A percentile compares a stretch with the other conserved stretches of the same genome.
These are phyloP conservation scores for Catagonus wagneri DNA, from an alignment of 2,113 vertebrate genomes.

Conservation along the genomic window DNA sequence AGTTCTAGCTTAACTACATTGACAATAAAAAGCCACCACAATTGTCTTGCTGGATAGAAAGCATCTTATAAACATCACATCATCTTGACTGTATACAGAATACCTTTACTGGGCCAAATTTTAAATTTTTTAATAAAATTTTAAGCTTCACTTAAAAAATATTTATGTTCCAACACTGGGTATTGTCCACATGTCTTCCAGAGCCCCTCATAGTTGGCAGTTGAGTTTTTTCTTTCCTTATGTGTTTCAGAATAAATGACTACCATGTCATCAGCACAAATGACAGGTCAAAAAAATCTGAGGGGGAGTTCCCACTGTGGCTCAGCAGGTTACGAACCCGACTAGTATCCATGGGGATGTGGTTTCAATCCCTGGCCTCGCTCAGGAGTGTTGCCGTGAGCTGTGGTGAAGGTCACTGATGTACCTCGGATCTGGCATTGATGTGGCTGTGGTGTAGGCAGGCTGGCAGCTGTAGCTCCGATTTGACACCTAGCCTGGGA, in stretches of 20 bases:
- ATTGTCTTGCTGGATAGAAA: not conserved
- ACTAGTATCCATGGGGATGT: too few species aligned
- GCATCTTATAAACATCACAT: not conserved
- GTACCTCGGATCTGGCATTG: too few species aligned
- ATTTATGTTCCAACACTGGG: not conserved
- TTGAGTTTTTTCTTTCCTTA: not conserved
- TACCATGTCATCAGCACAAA: not conserved
- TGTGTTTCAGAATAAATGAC: not conserved
- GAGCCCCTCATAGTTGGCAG: not conserved
- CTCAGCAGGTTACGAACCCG: too few species aligned
- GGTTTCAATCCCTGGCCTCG: too few species aligned
- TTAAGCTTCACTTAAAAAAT: not conserved
- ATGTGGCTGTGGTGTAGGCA: too few species aligned
- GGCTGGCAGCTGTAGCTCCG: too few species aligned
- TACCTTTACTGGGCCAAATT: not conserved
- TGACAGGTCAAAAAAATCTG: not conserved
- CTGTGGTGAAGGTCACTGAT: too few species aligned
- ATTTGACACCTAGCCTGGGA: too few species aligned
- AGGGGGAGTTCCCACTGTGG: too few species aligned
- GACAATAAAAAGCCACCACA: not conserved
- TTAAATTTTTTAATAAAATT: not conserved
- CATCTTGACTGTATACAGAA: not conserved
- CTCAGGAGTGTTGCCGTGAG: too few species aligned
- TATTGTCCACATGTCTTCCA: not conserved
- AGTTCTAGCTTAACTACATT: not conserved